Evolutionary conservation across 1,140 invertebrate genomes (phyloP).

Genomic region (Drosophila simulans): DNA sequence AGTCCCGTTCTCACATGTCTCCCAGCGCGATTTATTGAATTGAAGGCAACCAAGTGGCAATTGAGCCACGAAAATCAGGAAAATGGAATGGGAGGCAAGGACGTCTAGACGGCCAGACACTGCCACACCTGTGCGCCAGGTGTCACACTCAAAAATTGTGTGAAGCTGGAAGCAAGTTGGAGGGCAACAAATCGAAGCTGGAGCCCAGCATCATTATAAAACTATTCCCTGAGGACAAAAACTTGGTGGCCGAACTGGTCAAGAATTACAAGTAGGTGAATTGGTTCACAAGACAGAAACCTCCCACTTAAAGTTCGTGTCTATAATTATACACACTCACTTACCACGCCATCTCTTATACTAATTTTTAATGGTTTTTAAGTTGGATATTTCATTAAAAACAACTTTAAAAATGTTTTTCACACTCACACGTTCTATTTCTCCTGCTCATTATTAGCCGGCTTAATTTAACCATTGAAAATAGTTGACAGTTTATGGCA

Average conservation of each 20-base stretch:
- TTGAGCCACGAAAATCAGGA: constrained; percentile 21
- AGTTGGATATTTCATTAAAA: no score
- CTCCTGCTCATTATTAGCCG: neutral
- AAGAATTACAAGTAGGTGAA: neutral
- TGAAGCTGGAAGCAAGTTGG: constrained; percentile 21
- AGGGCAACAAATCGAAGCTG: neutral
- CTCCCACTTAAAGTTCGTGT: no score
- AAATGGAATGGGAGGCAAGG: constrained; percentile 1
- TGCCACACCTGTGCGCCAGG: constrained; percentile 56
- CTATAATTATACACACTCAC: no score
- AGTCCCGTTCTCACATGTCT: constrained; percentile 39
- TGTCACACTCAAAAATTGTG: constrained; percentile 24
- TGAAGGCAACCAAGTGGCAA: constrained; percentile 52
- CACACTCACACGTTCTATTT: neutral
- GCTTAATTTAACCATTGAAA: neutral
- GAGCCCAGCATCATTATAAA: constrained; percentile 25
- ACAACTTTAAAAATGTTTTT: no score
- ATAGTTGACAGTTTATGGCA: neutral
- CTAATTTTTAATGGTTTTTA: no score
- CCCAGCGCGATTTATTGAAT: constrained; percentile 64
- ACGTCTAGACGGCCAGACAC: constrained; percentile 68
- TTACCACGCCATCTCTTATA: no score
- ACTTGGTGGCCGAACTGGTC: neutral
- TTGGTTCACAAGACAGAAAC: neutral
- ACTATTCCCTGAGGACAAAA: constrained; percentile 14